Conservation (phyloP, 2,888 invertebrate genomes). For the Didymodactylos carnosus region DNA sequence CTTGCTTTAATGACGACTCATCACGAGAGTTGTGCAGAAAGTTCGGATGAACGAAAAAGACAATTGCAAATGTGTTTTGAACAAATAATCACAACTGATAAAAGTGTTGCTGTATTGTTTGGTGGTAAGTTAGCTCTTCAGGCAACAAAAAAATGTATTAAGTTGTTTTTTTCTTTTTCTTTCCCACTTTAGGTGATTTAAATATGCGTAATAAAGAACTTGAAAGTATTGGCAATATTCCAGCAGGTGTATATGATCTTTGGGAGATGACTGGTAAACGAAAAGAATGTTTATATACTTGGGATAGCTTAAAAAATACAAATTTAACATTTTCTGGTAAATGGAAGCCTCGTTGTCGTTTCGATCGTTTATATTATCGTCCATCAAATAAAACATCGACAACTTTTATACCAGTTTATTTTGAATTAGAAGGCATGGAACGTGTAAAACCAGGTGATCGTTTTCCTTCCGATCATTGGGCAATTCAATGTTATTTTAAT, state of each 20-base stretch:
- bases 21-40: slow-evolving; percentile 41
- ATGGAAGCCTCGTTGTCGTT: slow-evolving; percentile 30
- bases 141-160: slow-evolving; percentile 37
- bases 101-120: slow-evolving; percentile 36
- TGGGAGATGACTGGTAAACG: slow-evolving; percentile 42
- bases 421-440: slow-evolving; percentile 40
- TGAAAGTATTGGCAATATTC: slow-evolving; percentile 30
- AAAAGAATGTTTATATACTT: slow-evolving; percentile 39
- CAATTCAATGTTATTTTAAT: slow-evolving; percentile 30
- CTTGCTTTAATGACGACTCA: slow-evolving; percentile 39
- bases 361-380: slow-evolving; percentile 34
- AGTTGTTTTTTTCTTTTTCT: slow-evolving; percentile 18
- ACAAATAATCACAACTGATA: slow-evolving; percentile 35
- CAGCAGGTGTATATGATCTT: slow-evolving; percentile 36
- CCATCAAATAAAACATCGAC: slow-evolving; percentile 11
- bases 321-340: slow-evolving; percentile 36
- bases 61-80: slow-evolving; percentile 7
- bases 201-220: slow-evolving; percentile 16
- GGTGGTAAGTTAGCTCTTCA: slow-evolving; percentile 45
- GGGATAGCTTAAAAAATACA: slow-evolving; percentile 42
- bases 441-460: slow-evolving; percentile 35
- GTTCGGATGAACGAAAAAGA: slow-evolving; percentile 25
- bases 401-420: slow-evolving; percentile 33
- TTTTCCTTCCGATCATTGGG: slow-evolving; percentile 44
- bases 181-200: not conserved